Conservation (phyloP, 2,888 invertebrate genomes). For the Lamellibrachia columna region DNA sequence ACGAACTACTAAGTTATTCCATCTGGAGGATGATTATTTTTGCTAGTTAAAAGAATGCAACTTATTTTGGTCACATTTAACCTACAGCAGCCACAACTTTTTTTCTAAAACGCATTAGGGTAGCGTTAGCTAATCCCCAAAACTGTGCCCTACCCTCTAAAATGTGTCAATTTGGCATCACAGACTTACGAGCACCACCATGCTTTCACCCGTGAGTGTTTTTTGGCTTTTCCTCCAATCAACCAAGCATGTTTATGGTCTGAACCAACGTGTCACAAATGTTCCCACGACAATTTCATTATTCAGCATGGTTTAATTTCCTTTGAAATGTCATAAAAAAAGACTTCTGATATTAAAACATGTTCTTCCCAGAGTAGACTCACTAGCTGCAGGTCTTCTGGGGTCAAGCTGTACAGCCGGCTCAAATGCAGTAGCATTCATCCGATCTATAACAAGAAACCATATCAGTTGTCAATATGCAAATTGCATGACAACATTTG, state of each 20-base stretch:
- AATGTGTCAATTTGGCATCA: not conserved
- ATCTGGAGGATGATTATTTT: too few species aligned
- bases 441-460: slow-evolving; percentile 46
- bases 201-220: too few species aligned
- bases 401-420: slow-evolving; percentile 34
- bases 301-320: too few species aligned
- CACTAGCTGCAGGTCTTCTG: slow-evolving; percentile 25
- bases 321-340: not conserved
- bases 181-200: too few species aligned
- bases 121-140: not conserved
- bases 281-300: too few species aligned
- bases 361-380: not conserved
- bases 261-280: too few species aligned
- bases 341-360: not conserved
- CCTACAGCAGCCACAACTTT: not conserved
- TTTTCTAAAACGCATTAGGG: not conserved
- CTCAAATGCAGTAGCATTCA: slow-evolving; percentile 52
- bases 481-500: not conserved
- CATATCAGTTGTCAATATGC: not conserved
- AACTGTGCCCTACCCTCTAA: not conserved
- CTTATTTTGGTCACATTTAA: not conserved
- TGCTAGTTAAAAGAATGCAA: not conserved
- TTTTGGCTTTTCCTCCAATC: too few species aligned
- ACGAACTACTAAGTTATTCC: too few species aligned
- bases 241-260: too few species aligned